Percentiles rank a stretch among this genome's conserved stretches.
phyloP scores from a whole-genome alignment of 2,888 invertebrate genomes.

The Cheilosia impressa region DNA sequence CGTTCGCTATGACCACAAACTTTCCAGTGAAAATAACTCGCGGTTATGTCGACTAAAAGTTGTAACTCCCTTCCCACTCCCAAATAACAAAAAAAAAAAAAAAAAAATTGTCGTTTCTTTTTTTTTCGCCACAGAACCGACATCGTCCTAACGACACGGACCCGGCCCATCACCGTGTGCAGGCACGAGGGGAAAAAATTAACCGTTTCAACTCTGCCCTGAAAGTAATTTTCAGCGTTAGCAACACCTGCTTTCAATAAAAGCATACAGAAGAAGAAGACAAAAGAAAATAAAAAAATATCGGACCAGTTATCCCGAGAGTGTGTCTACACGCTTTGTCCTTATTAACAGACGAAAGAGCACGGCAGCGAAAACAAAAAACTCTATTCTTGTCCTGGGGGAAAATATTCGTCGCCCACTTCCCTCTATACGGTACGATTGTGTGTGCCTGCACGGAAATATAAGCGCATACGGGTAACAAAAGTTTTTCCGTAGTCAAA shows the following conservation, averaged over 20 bases:
- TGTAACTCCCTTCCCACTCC: slow-evolving; percentile 1
- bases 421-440: neutral
- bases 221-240: slow-evolving; percentile 69
- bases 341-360: slow-evolving; percentile 39
- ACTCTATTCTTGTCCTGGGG: neutral
- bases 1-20: slow-evolving; percentile 58
- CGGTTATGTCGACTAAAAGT: slow-evolving; percentile 66
- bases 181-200: slow-evolving; percentile 2
- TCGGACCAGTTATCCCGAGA: slow-evolving; percentile 6
- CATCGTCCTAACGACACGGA: slow-evolving; percentile 29
- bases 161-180: slow-evolving; percentile 7
- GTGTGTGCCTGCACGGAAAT: slow-evolving; percentile 47
- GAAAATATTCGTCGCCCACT: slow-evolving; percentile 12
- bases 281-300: slow-evolving; percentile 11
- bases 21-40: slow-evolving; percentile 65
- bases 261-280: slow-evolving; percentile 32
- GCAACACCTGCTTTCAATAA: slow-evolving; percentile 75
- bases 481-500: slow-evolving; percentile 68
- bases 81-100: no score
- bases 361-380: slow-evolving; percentile 3
- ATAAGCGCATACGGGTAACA: slow-evolving; percentile 63
- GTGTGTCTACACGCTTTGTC: slow-evolving; percentile 58
- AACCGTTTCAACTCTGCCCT: slow-evolving; percentile 54
- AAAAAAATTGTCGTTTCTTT: neutral
- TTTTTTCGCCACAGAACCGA: neutral